Evolutionary conservation across 2,113 vertebrate species (phyloP).

Genomic region (Ahaetulla prasina): DNA sequence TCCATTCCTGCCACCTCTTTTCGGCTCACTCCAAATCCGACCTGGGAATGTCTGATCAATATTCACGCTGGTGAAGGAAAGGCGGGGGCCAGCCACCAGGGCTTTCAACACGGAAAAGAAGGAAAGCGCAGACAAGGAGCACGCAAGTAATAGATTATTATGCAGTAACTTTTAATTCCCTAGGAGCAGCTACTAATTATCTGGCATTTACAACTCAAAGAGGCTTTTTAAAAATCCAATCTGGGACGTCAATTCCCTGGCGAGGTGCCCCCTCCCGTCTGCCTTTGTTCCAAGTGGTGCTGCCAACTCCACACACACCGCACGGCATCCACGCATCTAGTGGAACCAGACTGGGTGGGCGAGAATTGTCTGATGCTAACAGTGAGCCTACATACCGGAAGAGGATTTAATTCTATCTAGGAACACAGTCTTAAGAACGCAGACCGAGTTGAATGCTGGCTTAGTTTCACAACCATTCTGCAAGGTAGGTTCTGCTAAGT

Average conservation of each 20-base stretch:
- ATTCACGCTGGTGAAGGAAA: background rate
- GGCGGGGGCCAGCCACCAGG: no score
- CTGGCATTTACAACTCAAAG: conserved; percentile 19
- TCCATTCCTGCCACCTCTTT: background rate
- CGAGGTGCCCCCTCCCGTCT: background rate
- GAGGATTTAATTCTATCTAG: background rate
- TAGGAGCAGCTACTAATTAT: conserved; percentile 32
- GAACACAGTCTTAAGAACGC: background rate
- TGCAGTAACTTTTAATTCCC: conserved; percentile 7
- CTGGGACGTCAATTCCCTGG: background rate
- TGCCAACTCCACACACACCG: background rate
- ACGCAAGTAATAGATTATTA: conserved; percentile 5
- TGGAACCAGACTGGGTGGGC: background rate
- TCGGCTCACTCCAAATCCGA: background rate
- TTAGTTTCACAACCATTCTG: background rate
- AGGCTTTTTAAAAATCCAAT: conserved; percentile 7
- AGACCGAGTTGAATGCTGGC: background rate
- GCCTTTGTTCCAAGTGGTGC: background rate
- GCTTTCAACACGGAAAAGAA: background rate
- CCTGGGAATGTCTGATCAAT: background rate
- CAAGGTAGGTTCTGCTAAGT: background rate
- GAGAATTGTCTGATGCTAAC: background rate
- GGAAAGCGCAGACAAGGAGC: background rate
- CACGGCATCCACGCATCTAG: background rate
- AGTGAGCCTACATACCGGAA: background rate